A percentile compares a stretch with the other conserved stretches of the same genome.
phyloP scores from a whole-genome alignment of 2,888 invertebrate species.

The Ornithoptera alexandrae region DNA sequence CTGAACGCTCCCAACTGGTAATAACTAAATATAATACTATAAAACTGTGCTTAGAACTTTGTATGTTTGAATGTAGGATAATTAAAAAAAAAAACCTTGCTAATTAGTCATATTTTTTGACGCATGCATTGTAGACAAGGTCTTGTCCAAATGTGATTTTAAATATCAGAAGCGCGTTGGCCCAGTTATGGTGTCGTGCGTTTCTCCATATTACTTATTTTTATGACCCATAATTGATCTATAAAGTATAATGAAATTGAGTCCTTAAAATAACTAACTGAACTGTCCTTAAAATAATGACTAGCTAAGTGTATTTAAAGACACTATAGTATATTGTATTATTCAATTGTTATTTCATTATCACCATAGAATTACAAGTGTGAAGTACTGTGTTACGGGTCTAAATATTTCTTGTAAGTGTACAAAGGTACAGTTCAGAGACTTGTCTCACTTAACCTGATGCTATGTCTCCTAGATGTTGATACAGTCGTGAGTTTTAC shows the following conservation, averaged over 20 bases:
- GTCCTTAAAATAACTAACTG: constrained; percentile 1
- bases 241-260: constrained; percentile 12
- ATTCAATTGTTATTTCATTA: neutral
- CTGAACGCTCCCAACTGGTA: too few species aligned
- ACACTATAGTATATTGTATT: neutral
- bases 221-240: constrained; percentile 13
- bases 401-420: too few species aligned
- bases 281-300: constrained; percentile 2
- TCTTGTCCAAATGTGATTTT: constrained; percentile 4
- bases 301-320: neutral
- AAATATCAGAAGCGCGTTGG: neutral
- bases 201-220: neutral
- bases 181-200: neutral
- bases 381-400: neutral
- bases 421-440: neutral
- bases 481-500: too few species aligned
- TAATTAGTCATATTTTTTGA: neutral
- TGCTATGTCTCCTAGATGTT: too few species aligned
- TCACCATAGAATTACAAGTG: neutral
- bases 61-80: neutral
- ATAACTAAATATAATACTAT: too few species aligned
- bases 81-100: neutral
- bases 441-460: too few species aligned
- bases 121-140: neutral
- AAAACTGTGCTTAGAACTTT: too few species aligned